Percentiles rank a stretch among this genome's conserved stretches.
Evolutionary conservation across 2,888 invertebrate genomes (phyloP).

Genomic region (Stegophylla sp.): DNA sequence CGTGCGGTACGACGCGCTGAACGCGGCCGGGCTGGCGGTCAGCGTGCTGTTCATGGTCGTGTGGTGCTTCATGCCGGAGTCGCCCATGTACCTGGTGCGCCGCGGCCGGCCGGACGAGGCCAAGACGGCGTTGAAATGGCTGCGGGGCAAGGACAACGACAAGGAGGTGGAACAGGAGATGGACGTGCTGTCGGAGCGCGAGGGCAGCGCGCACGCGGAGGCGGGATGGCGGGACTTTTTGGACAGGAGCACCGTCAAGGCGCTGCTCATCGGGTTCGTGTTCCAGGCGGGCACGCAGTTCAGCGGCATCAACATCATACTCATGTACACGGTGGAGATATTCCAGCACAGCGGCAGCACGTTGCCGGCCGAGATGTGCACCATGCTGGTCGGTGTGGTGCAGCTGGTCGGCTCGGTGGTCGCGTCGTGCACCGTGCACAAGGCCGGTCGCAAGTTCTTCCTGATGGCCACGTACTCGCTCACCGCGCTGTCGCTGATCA

Average conservation of each 20-base stretch:
- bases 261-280: conserved; percentile 64
- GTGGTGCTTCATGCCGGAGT: conserved; percentile 70
- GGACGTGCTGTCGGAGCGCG: conserved; percentile 52
- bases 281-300: conserved; percentile 66
- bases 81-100: conserved; percentile 69
- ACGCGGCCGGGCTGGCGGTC: conserved; percentile 67
- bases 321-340: conserved; percentile 64
- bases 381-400: conserved; percentile 66
- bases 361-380: conserved; percentile 63
- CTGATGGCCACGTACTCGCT: conserved; percentile 65
- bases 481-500: conserved; percentile 63
- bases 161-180: conserved; percentile 61
- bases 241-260: conserved; percentile 63
- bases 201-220: conserved; percentile 48
- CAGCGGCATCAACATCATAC: conserved; percentile 66
- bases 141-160: conserved; percentile 62
- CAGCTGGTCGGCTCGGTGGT: conserved; percentile 64
- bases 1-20: conserved; percentile 67
- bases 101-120: conserved; percentile 66
- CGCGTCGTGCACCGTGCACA: conserved; percentile 64
- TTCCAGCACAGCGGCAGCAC: conserved; percentile 63
- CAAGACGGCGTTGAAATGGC: conserved; percentile 63
- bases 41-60: conserved; percentile 67
- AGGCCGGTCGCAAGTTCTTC: conserved; percentile 66
- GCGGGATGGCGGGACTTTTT: conserved; percentile 59